Evolutionary conservation across 2,797 vertebrate species (phyloP).

Genomic region (Phrynocephalus vlangalii): DNA sequence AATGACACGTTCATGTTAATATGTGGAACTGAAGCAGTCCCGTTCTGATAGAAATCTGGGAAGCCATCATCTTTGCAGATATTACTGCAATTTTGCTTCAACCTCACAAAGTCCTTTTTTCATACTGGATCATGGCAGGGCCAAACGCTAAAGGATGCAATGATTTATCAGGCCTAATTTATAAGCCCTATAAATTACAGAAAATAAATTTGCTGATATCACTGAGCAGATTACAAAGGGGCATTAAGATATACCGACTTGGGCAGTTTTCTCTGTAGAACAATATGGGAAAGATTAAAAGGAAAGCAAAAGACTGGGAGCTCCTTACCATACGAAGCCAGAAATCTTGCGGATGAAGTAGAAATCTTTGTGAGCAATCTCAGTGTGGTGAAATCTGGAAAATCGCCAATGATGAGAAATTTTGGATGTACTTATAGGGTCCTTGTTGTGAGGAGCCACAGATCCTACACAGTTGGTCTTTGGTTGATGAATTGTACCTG

Average conservation of each 20-base stretch:
- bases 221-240: background rate
- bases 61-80: background rate
- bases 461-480: too few species aligned
- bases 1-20: background rate
- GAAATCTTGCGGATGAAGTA: background rate
- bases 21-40: background rate
- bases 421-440: too few species aligned
- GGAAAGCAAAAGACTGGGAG: too few species aligned
- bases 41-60: background rate
- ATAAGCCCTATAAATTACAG: background rate
- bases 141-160: background rate
- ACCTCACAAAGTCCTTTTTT: background rate
- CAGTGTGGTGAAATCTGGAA: too few species aligned
- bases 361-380: too few species aligned
- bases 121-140: background rate
- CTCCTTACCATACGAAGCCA: too few species aligned
- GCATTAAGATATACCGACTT: too few species aligned
- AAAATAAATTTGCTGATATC: background rate
- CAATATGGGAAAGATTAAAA: too few species aligned
- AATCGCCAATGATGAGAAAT: background rate
- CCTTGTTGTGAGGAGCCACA: too few species aligned
- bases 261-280: too few species aligned
- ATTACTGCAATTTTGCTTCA: background rate
- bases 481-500: too few species aligned
- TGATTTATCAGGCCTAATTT: too few species aligned